Evolutionary conservation across 2,113 vertebrate species (phyloP), one percentile per base, ranked within the genome.

Genomic region (Nanorana parkeri): DNA sequence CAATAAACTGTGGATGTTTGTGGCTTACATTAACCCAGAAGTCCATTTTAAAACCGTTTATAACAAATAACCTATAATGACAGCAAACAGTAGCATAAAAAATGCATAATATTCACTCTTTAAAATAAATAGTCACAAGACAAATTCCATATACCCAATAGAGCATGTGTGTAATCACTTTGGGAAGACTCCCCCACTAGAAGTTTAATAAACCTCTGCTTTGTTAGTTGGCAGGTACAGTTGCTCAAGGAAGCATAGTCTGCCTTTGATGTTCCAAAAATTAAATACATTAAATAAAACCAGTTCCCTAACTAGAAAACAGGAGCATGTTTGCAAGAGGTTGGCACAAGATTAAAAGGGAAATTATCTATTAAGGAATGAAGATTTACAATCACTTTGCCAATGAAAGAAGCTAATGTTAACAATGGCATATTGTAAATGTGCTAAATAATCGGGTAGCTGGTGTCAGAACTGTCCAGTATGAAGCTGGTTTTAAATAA

Each of bases 151-250:
- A 21, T 29, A 56, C 56, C 32, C 29, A 61, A 29, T 24, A 58
- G 8, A 41, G 8, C 21, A 63, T 63, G 60, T 63, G 60, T 63
- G 21, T 15, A 63, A 63, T 24, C 23, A 63, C 60, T 24, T 24
- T 63, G 24, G 21, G 5, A 29, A 21, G 55, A 47, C 58, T 76
- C 55, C 58, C 74, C 23, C 74, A 28, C 11, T 24, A 28, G 36
- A 77, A 64, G 51, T 47, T 19, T 65, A 77, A 77, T 77, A 28
- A 64, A 23, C n/a, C 60, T 76, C 17, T 23, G 56, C 56, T 61
- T 61, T 64, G 74, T 64, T 52, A 64, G 17, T 47, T 77, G 74
- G 58, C 60, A 77, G 74, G 51, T 77, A 77, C 24, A 77, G 32
- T 77, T 64, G 74, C 60, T 77, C 15, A 21, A 20, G 58, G 58